Conservation (phyloP, 1,140 invertebrate genomes). For the Drosophila elegans region DNA sequence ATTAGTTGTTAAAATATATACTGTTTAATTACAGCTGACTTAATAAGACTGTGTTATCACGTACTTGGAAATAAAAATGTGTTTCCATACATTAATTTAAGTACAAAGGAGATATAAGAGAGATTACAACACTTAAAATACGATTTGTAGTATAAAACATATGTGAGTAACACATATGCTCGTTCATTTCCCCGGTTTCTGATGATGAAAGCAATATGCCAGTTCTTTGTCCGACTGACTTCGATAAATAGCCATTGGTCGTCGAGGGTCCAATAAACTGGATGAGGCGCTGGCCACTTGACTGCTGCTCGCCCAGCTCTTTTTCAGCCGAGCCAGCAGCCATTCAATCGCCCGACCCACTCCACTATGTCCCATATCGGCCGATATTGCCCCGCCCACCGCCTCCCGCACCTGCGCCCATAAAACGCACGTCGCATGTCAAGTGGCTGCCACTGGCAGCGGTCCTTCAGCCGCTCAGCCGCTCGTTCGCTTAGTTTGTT, state of each 20-base stretch:
- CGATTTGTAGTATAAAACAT: conserved; percentile 25
- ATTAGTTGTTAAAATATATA: too few relatives aligned
- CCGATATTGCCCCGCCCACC: neutral
- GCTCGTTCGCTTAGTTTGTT: conserved; percentile 44
- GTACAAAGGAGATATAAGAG: conserved; percentile 6
- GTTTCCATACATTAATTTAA: neutral
- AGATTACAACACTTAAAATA: conserved; percentile 20
- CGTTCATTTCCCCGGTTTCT: conserved; percentile 10
- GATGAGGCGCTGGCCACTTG: conserved; percentile 32
- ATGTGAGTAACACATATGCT: neutral
- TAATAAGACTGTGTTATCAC: too few relatives aligned
- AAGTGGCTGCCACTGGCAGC: conserved; percentile 45
- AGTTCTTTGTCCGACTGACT: conserved; percentile 31
- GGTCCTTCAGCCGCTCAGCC: conserved; percentile 14
- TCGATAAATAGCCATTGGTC: conserved; percentile 44
- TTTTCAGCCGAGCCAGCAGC: conserved; percentile 25
- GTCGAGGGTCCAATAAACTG: conserved; percentile 41
- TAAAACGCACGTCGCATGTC: conserved; percentile 61
- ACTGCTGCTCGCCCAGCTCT: conserved; percentile 45
- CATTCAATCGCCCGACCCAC: neutral
- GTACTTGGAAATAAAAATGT: neutral
- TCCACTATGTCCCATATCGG: conserved; percentile 1
- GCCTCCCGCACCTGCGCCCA: conserved; percentile 13
- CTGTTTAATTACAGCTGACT: too few relatives aligned
- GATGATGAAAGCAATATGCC: conserved; percentile 43